Evolutionary conservation across 2,888 invertebrate species (phyloP).

Genomic region (Cerceris ruficornis): DNA sequence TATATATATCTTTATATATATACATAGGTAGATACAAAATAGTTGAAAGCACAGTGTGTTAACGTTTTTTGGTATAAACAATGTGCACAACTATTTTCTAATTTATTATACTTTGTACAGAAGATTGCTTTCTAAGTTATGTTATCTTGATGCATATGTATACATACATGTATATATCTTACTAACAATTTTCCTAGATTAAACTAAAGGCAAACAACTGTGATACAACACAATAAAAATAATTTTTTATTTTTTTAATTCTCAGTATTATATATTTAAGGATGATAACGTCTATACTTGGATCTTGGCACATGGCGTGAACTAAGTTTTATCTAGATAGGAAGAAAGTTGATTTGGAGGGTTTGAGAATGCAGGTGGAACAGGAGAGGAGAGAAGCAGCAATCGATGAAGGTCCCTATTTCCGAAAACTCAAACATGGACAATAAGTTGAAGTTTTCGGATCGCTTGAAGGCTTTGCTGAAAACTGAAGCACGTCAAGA

Average conservation of each 20-base stretch:
- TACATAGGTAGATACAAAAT: slow-evolving; percentile 22
- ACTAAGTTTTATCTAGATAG: slow-evolving; percentile 66
- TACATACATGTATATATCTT: background rate
- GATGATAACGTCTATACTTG: slow-evolving; percentile 49
- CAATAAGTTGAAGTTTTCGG: slow-evolving; percentile 82
- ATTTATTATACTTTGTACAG: slow-evolving; percentile 49
- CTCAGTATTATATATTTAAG: slow-evolving; percentile 60
- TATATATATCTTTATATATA: slow-evolving; percentile 29
- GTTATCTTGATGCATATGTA: slow-evolving; percentile 9
- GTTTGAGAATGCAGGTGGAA: slow-evolving; percentile 78
- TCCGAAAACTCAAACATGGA: slow-evolving; percentile 78
- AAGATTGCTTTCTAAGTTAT: slow-evolving; percentile 27
- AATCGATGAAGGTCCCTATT: slow-evolving; percentile 77
- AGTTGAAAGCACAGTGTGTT: slow-evolving; percentile 21
- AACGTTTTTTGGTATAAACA: slow-evolving; percentile 32
- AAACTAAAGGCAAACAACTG: slow-evolving; percentile 45
- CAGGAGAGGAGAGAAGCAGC: slow-evolving; percentile 55
- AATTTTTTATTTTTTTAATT: slow-evolving; percentile 57
- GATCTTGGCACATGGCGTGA: slow-evolving; percentile 68
- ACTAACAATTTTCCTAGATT: slow-evolving; percentile 18
- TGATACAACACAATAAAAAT: slow-evolving; percentile 60
- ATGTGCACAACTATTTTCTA: slow-evolving; percentile 45
- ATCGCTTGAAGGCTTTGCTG: slow-evolving; percentile 81
- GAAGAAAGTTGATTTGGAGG: slow-evolving; percentile 64
- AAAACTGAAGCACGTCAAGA: slow-evolving; percentile 79